Evolutionary conservation across 2,113 vertebrate species (phyloP).

Genomic region (Melanerpes formicivorus): DNA sequence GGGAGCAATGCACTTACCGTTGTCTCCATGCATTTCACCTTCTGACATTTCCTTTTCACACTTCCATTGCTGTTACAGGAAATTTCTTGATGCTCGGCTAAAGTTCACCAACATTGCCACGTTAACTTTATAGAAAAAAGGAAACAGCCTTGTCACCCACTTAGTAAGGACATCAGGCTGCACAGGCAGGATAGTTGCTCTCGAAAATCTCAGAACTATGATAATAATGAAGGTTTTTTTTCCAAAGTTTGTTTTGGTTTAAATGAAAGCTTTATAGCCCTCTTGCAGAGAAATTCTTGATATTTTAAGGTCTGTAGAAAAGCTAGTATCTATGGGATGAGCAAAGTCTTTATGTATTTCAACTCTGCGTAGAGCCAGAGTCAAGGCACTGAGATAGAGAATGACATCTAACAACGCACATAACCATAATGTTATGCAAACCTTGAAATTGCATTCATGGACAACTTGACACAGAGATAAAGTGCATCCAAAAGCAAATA

Average conservation of each 20-base stretch:
- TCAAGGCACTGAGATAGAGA: slow-evolving; percentile 24
- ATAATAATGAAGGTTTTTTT: not conserved
- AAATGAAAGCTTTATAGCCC: not conserved
- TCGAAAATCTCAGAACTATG: not conserved
- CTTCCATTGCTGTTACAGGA: not conserved
- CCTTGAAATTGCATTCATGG: not conserved
- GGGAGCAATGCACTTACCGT: not conserved
- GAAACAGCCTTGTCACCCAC: not conserved
- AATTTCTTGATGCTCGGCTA: not conserved
- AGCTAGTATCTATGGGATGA: not conserved
- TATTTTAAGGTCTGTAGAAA: not conserved
- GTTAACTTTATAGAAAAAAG: not conserved
- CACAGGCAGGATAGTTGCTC: fast-evolving
- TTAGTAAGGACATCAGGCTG: not conserved
- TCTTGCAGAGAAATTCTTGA: not conserved
- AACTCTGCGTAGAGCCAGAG: not conserved
- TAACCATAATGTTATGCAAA: not conserved
- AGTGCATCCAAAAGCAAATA: not conserved
- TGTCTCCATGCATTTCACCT: not conserved
- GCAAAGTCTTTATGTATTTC: not conserved
- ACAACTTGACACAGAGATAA: slow-evolving; percentile 16
- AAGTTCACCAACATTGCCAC: not conserved
- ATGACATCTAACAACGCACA: not conserved
- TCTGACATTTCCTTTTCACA: not conserved
- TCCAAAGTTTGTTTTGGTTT: not conserved